Evolutionary conservation across 2,888 invertebrate genomes (phyloP), one percentile per base, ranked within the genome.

Genomic region (Cephus rjabovi): DNA sequence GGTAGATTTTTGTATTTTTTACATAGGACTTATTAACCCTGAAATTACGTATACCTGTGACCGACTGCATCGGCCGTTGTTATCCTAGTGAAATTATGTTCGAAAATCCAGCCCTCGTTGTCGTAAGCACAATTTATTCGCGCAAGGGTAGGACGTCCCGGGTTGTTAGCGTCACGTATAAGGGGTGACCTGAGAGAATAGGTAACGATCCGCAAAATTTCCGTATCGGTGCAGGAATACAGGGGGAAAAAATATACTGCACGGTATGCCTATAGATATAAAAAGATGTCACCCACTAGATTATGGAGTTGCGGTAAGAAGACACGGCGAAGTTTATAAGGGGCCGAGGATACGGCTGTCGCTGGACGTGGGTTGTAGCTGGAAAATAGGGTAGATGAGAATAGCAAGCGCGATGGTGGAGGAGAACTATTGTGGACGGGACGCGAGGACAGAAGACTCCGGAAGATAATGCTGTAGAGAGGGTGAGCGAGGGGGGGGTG

Each of bases 381-480:
- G 56, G 56, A 23, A 56, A 56, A 23, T 56, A 56, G 56, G 56
- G 15, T 56, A 23, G 56, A 56, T 56, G 56, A 56, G 56, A 56
- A 56, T 56, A 56, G 56, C 9, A 9, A 23, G 15, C 6, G 15
- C 56, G 6, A 23, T 2, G 56, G 71, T 23, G 30, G 31, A 9
- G 30, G 71, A 71, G 31, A 12, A 71, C 71, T 71, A 71, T 71
- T 71, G 30, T 31, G 71, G 31, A 71, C 30, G 71, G 15, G 9
- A 71, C 31, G 71, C 1, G 31, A 34, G 71, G 12, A 34, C 11
- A 12, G 9, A 12, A 71, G n/a, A n/a, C 71, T 71, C 71, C 12
- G 31, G 31, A 31, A 71, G 71, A 71, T 71, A 71, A 71, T 71
- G 31, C 31, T 31, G 31, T 71, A 71, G 71, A 71, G 71, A 15